These are phyloP conservation scores for Sceloporus tristichus DNA, from an alignment of 2,113 vertebrate species.

Conservation along the genomic window DNA sequence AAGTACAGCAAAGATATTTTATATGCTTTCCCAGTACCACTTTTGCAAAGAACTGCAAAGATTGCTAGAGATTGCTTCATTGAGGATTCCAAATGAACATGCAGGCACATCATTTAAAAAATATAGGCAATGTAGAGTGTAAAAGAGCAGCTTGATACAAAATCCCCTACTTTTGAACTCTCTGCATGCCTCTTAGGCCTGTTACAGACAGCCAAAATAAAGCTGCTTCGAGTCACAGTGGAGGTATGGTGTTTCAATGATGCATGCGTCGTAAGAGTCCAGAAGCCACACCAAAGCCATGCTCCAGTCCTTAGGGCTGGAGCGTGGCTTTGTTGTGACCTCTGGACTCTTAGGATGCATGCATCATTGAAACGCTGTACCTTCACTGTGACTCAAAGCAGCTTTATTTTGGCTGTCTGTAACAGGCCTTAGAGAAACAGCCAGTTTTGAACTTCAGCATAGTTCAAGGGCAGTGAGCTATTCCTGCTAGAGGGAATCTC, in stretches of 20 bases:
- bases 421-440: background rate
- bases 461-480: background rate
- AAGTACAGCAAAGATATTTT: constrained; percentile 27
- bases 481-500: background rate
- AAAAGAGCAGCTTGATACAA: constrained; percentile 18
- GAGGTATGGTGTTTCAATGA: too few species aligned
- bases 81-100: constrained; percentile 60
- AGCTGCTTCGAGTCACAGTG: too few species aligned
- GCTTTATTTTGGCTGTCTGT: too few species aligned
- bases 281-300: too few species aligned
- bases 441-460: background rate
- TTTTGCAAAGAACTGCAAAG: constrained; percentile 26
- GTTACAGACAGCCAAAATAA: too few species aligned
- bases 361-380: too few species aligned
- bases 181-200: background rate
- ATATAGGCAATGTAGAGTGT: background rate
- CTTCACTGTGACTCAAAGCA: too few species aligned
- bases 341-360: too few species aligned
- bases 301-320: too few species aligned
- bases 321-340: too few species aligned
- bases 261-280: too few species aligned
- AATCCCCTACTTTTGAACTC: background rate
- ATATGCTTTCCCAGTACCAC: constrained; percentile 45
- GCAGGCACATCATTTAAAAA: constrained; percentile 51
- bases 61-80: constrained; percentile 46